Evolutionary conservation across 2,888 invertebrate species (phyloP), one percentile per base, ranked within the genome.

Genomic region (Cynaeus angustus): DNA sequence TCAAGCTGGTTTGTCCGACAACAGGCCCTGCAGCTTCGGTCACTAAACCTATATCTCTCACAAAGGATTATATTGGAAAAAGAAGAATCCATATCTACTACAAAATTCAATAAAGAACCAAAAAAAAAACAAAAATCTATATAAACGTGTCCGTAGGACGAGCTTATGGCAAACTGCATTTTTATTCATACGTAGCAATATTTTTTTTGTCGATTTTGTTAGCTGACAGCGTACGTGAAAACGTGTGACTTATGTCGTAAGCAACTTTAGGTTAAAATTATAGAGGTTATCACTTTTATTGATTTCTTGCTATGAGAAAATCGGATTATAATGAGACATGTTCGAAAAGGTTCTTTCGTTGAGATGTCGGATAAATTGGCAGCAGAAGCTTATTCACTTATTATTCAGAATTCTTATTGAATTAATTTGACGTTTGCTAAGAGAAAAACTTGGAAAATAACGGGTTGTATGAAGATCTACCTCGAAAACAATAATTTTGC

Each of bases 61-160:
- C 50, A 50, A 28, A 28, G 14, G 50, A 50, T 50, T 28, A 28
- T 50, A 28, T 43, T 43, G 58, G 41, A 58, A 58, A 59, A 59
- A 59, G 45, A 43, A 13, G 43, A 12, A 12, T 45, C 45, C 52
- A 52, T 33, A 52, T 52, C 52, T 38, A n/a, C 26, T 9, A 26
- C 26, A 9, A 43, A 45, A 59, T 59, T 59, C 46, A 59, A 59
- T 59, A 43, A 59, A 52, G 13, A 30, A 48, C 48, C 16, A 7
- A 21, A 16, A 26, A 48, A 21, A 21, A 48, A 16, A 21, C 48
- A 13, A 52, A 30, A 52, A 50, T 30, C 28, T 7, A 46, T 1
- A 16, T 16, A 16, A 46, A 16, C 5, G 16, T 12, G 12, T 2
- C 43, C 12, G 43, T 4, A 43, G 2, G 8, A 7, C 37, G 2